phyloP scores from a whole-genome alignment of 2,113 vertebrate species.

The Gymnarchus niloticus region DNA sequence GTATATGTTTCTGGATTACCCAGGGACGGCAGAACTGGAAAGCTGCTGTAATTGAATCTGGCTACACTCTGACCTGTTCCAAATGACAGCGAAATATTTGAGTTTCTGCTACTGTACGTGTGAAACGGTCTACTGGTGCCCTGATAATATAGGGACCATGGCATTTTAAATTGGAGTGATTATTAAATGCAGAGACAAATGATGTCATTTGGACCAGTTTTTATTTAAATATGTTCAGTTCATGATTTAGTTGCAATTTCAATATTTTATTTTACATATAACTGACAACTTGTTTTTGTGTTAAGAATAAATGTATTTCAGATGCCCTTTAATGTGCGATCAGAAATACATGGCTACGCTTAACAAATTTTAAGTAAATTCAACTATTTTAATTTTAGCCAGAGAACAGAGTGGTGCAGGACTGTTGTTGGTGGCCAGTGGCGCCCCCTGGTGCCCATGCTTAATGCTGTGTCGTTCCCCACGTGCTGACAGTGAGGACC shows the following conservation, averaged over 20 bases:
- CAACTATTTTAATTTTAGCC: not conserved
- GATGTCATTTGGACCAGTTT: slow-evolving; percentile 6
- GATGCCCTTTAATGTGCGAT: too few species aligned
- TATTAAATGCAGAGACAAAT: not conserved
- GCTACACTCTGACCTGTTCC: slow-evolving; percentile 20
- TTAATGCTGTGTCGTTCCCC: not conserved
- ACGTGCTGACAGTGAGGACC: slow-evolving; percentile 39
- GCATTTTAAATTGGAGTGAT: not conserved
- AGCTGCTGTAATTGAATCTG: not conserved
- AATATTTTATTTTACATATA: not conserved
- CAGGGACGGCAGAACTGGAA: not conserved
- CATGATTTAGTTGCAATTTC: not conserved
- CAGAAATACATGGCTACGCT: too few species aligned
- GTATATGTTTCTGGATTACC: not conserved
- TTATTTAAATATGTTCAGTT: not conserved
- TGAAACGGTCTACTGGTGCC: not conserved
- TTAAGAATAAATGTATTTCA: not conserved
- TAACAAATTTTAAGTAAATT: not conserved
- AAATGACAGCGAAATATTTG: slow-evolving; percentile 17
- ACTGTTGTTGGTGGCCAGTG: not conserved
- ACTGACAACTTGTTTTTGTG: not conserved
- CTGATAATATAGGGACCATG: too few species aligned
- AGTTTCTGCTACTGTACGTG: not conserved
- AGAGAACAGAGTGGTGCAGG: not conserved
- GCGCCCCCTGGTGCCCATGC: slow-evolving; percentile 3